phyloP scores from a whole-genome alignment of 2,797 vertebrate species.

The Psittacula derbiana region DNA sequence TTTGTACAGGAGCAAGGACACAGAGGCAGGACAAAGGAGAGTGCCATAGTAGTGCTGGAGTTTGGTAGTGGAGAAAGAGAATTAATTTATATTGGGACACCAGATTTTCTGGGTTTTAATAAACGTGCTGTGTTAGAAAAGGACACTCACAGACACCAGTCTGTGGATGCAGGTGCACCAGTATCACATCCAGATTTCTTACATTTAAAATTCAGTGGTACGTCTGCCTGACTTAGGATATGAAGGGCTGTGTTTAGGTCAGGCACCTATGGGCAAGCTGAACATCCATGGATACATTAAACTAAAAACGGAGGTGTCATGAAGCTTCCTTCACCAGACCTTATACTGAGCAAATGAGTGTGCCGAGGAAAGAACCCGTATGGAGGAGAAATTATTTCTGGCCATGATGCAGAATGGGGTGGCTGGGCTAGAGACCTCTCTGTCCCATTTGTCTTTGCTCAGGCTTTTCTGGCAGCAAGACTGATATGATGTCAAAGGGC shows the following conservation, averaged over 20 bases:
- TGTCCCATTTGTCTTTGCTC: neutral
- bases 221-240: neutral
- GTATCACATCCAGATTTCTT: neutral
- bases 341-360: neutral
- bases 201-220: neutral
- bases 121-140: neutral
- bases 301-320: rapidly evolving
- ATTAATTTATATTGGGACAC: neutral
- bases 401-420: rapidly evolving
- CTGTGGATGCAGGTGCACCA: rapidly evolving
- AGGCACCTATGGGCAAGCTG: neutral
- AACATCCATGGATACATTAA: neutral
- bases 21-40: neutral
- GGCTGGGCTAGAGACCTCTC: neutral
- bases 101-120: neutral
- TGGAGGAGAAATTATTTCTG: neutral
- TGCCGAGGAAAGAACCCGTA: neutral
- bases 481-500: neutral
- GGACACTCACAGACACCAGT: rapidly evolving
- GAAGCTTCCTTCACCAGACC: neutral
- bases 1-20: neutral
- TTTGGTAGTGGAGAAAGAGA: neutral
- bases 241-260: neutral
- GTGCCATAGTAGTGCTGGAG: neutral
- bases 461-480: neutral